A percentile compares a stretch with the other conserved stretches of the same genome.
These are phyloP conservation scores for Polypterus senegalus DNA, from an alignment of 2,113 vertebrate genomes.

Conservation along the genomic window DNA sequence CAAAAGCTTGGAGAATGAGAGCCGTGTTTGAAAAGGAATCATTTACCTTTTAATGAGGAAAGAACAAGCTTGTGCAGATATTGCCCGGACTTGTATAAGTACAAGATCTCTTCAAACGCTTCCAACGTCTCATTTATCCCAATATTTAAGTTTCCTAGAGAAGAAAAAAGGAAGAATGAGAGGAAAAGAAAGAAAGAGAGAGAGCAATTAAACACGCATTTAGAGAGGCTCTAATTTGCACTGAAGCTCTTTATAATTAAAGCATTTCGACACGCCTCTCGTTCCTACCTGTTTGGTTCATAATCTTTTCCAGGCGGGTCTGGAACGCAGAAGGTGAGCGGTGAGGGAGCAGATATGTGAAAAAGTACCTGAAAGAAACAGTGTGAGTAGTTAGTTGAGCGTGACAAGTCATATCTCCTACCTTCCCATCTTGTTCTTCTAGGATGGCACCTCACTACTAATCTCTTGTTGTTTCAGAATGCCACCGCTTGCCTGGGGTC, in stretches of 20 bases:
- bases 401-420: too few relatives aligned
- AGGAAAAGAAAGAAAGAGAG: not conserved
- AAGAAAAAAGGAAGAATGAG: conserved; percentile 16
- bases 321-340: conserved; percentile 59
- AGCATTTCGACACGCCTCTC: conserved; percentile 3
- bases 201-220: not conserved
- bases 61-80: conserved; percentile 57
- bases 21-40: conserved; percentile 6
- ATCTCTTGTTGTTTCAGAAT: too few relatives aligned
- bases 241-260: not conserved
- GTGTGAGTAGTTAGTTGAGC: too few relatives aligned
- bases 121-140: conserved; percentile 64
- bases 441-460: too few relatives aligned
- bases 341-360: conserved; percentile 82
- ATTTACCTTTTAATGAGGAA: conserved; percentile 55
- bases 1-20: not conserved
- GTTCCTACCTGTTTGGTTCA: conserved; percentile 74
- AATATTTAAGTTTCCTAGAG: conserved; percentile 61
- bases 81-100: conserved; percentile 69
- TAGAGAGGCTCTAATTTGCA: not conserved
- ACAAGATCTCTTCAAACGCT: conserved; percentile 70
- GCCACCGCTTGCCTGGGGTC: too few relatives aligned
- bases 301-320: conserved; percentile 66
- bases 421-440: too few relatives aligned
- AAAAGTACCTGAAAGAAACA: conserved; percentile 67